Evolutionary conservation across 2,797 vertebrate genomes (phyloP).

Genomic region (Notamacropus eugenii): DNA sequence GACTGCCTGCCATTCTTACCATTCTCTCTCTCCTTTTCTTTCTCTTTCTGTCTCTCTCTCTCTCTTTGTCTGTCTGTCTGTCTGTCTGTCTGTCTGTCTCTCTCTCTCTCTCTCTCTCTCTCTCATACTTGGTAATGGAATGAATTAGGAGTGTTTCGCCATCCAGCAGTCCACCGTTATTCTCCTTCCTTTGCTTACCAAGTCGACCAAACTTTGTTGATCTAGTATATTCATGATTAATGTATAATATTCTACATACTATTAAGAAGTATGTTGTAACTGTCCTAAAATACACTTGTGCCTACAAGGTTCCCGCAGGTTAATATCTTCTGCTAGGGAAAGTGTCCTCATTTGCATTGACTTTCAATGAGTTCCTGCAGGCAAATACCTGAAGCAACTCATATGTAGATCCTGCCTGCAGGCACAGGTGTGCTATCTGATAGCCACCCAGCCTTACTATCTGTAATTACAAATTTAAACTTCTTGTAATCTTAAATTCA

Average conservation of each 20-base stretch:
- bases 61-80: too few relatives aligned
- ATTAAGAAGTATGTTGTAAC: slow-evolving; percentile 52
- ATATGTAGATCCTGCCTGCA: slow-evolving; percentile 64
- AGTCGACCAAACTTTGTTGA: slow-evolving; percentile 43
- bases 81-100: background rate
- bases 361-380: slow-evolving; percentile 74
- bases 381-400: slow-evolving; percentile 77
- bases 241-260: slow-evolving; percentile 54
- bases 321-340: slow-evolving; percentile 70
- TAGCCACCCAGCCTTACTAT: background rate
- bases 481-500: background rate
- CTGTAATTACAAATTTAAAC: background rate
- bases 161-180: background rate
- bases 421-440: slow-evolving; percentile 61
- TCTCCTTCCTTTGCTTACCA: background rate
- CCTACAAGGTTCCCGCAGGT: slow-evolving; percentile 77
- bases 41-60: background rate
- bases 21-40: background rate
- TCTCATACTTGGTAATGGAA: background rate
- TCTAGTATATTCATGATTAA: slow-evolving; percentile 68
- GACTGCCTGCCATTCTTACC: background rate
- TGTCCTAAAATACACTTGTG: slow-evolving; percentile 73
- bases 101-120: background rate
- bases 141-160: background rate
- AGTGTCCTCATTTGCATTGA: slow-evolving; percentile 75